These are phyloP conservation scores for Spilarctia lutea DNA, from an alignment of 2,888 invertebrate species.

Conservation along the genomic window DNA sequence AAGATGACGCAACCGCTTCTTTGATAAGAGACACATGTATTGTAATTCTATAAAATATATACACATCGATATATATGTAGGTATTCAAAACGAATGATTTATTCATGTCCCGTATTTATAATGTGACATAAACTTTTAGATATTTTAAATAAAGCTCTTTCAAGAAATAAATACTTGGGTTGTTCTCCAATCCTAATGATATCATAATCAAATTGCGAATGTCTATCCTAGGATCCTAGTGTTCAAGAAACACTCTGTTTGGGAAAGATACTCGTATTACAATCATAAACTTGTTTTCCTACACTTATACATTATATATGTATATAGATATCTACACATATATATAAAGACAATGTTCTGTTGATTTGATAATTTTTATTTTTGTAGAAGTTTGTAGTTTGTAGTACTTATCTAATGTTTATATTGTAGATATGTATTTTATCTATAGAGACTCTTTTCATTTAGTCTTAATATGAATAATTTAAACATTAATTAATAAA, in stretches of 20 bases:
- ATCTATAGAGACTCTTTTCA: background rate
- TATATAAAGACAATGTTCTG: background rate
- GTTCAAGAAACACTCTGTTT: too few relatives aligned
- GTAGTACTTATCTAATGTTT: background rate
- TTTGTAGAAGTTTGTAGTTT: background rate
- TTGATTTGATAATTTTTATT: background rate
- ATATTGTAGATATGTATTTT: background rate
- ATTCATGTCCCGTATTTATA: background rate
- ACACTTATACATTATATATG: too few relatives aligned
- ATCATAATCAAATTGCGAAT: background rate
- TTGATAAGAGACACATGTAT: background rate
- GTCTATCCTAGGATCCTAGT: too few relatives aligned
- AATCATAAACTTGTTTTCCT: background rate
- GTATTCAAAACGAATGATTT: background rate
- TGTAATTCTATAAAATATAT: background rate
- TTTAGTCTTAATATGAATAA: too few relatives aligned
- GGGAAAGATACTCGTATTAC: too few relatives aligned
- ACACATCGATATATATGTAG: background rate
- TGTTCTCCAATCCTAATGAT: background rate
- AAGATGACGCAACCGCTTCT: conserved; percentile 6
- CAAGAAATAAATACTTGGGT: too few relatives aligned
- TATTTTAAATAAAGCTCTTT: too few relatives aligned
- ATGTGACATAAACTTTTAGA: too few relatives aligned
- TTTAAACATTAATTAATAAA: too few relatives aligned
- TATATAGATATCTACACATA: too few relatives aligned